A percentile compares a stretch with the other conserved stretches of the same genome.
phyloP scores from a whole-genome alignment of 2,888 invertebrate species.

The Lasiommata megera region DNA sequence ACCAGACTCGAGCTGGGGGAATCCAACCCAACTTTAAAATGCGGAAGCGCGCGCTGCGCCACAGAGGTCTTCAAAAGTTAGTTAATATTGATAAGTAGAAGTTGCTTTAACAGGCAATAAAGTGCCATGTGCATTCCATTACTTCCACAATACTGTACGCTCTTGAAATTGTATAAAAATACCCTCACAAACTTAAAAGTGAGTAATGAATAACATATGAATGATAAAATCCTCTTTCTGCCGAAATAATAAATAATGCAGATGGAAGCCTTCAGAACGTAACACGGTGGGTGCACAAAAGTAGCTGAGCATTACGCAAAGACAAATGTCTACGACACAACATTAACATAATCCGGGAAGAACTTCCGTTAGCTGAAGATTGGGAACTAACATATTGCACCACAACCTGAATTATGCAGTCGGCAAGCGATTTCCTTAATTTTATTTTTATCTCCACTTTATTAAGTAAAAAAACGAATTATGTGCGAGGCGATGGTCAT shows the following conservation, averaged over 20 bases:
- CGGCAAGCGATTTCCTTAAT: neutral
- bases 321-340: slow-evolving; percentile 47
- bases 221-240: neutral
- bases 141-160: neutral
- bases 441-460: neutral
- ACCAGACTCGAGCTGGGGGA: too few relatives aligned
- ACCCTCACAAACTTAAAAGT: slow-evolving; percentile 6
- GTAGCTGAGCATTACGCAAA: slow-evolving; percentile 66
- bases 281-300: slow-evolving; percentile 53
- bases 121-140: neutral
- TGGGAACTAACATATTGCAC: slow-evolving; percentile 13
- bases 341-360: slow-evolving; percentile 72
- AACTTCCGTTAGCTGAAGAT: slow-evolving; percentile 12
- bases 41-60: too few relatives aligned
- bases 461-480: too few relatives aligned
- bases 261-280: slow-evolving; percentile 49
- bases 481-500: too few relatives aligned
- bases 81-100: too few relatives aligned
- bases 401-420: slow-evolving; percentile 7
- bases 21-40: too few relatives aligned
- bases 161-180: too few relatives aligned
- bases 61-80: too few relatives aligned
- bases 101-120: too few relatives aligned
- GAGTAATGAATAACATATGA: neutral
- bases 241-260: slow-evolving; percentile 13